A percentile compares a stretch with the other conserved stretches of the same genome.
These are phyloP conservation scores for Luehdorfia chinensis DNA, from an alignment of 1,140 invertebrate genomes.

Conservation along the genomic window DNA sequence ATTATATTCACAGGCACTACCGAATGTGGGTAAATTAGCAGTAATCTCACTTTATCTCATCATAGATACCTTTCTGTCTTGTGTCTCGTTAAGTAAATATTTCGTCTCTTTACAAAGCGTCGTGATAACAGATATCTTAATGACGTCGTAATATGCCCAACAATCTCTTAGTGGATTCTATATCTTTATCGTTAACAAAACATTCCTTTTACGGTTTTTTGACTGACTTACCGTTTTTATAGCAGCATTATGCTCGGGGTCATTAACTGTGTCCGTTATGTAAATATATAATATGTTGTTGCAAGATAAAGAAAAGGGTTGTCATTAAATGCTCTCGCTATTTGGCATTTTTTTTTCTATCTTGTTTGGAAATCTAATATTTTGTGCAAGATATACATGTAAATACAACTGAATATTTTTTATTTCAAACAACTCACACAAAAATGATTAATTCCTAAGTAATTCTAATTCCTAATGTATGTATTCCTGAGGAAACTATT, in stretches of 20 bases:
- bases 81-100: constrained; percentile 25
- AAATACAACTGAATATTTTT: not conserved
- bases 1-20: constrained; percentile 54
- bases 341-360: constrained; percentile 4
- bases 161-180: constrained; percentile 42
- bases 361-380: constrained; percentile 1
- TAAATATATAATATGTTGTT: constrained; percentile 4
- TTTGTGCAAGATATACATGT: not conserved
- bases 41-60: constrained; percentile 50
- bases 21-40: constrained; percentile 53
- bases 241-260: constrained; percentile 41
- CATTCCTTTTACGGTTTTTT: constrained; percentile 48
- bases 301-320: not conserved
- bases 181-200: constrained; percentile 53
- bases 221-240: constrained; percentile 44
- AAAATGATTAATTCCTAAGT: too few relatives aligned
- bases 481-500: too few relatives aligned
- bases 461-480: too few relatives aligned
- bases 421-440: too few relatives aligned
- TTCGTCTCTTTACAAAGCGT: constrained; percentile 28
- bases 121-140: constrained; percentile 65
- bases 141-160: constrained; percentile 36
- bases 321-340: constrained; percentile 1
- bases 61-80: constrained; percentile 32
- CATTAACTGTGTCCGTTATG: constrained; percentile 35